Evolutionary conservation across 2,113 vertebrate genomes (phyloP), one percentile per base, ranked within the genome.

Genomic region (Apeltes quadracus): DNA sequence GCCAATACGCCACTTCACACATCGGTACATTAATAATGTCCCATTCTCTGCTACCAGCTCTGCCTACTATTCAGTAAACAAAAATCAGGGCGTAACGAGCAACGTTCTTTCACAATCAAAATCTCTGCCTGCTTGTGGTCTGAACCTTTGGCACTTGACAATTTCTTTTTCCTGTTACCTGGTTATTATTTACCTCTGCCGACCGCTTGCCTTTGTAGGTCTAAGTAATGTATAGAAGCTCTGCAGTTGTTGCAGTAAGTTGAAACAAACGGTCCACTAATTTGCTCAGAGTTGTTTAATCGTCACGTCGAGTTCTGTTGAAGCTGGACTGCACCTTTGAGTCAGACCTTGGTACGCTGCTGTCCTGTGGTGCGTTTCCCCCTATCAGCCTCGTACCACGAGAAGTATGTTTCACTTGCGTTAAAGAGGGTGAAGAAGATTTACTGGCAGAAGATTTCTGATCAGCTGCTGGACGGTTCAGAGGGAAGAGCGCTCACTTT

Each of bases 181-280:
- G 20, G 16, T 50, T 69, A 36, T 61, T 34, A 20, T 50, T 56
- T 56, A 20, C 23, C 50, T 56, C 67, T 61, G 48, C 48, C 29
- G n/a, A 1, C 13, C 39, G 18, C 46, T 69, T 69, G 41, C 41
- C 41, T 74, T 57, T 39, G 23, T 57, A 32, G 34, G 22, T 51
- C 82, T 69, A 63, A 64, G 69, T 55, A 66, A 44, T 84, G 82
- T 69, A 73, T 69, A 13, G 20, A 20, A 65, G 53, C 32, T 43
- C 53, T 20, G 32, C 25, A 51, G 38, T 61, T 73, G 61, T 55
- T 64, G 22, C 22, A n/a, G 22, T 29, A 34, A 68, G 27, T 68
- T 39, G 57, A 72, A 32, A 41, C 50, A 72, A 61, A 53, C 43
- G 54, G 27, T 39, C 38, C 29, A 38, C 46, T 75, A 50, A 78